Conservation (phyloP, 2,113 vertebrate genomes). For the Martes martes region DNA sequence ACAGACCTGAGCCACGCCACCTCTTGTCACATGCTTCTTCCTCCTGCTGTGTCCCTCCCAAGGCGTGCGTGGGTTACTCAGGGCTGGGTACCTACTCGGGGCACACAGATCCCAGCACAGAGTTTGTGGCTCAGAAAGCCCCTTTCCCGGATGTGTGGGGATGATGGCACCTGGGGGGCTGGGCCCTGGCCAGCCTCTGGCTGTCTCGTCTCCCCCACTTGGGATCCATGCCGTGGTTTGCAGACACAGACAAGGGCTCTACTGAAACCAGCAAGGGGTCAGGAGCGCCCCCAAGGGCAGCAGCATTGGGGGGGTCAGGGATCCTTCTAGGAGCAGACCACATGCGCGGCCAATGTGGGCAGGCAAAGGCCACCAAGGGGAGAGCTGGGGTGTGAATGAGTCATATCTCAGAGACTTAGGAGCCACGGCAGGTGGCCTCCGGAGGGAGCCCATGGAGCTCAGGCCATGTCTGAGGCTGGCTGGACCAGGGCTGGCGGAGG, state of each 20-base stretch:
- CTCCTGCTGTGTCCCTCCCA: accelerated
- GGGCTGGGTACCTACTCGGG: neutral
- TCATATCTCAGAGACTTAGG: neutral
- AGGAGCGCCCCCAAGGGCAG: neutral
- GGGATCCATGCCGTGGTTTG: neutral
- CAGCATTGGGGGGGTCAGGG: accelerated
- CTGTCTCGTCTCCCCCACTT: neutral
- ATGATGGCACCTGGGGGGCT: neutral
- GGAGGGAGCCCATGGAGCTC: neutral
- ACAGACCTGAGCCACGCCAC: neutral
- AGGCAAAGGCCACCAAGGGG: too few relatives aligned
- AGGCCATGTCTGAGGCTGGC: neutral
- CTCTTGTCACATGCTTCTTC: neutral
- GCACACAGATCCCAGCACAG: neutral
- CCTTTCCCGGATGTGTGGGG: neutral
- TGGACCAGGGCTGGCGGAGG: neutral
- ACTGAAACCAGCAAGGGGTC: neutral
- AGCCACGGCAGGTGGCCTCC: accelerated
- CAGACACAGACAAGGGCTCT: neutral
- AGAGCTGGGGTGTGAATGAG: neutral
- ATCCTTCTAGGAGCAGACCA: neutral
- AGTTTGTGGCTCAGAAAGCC: neutral
- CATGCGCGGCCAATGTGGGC: neutral
- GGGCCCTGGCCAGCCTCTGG: neutral
- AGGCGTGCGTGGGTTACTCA: accelerated